These are phyloP conservation scores for Tortrix viridana DNA, from an alignment of 2,888 invertebrate species.

Conservation along the genomic window DNA sequence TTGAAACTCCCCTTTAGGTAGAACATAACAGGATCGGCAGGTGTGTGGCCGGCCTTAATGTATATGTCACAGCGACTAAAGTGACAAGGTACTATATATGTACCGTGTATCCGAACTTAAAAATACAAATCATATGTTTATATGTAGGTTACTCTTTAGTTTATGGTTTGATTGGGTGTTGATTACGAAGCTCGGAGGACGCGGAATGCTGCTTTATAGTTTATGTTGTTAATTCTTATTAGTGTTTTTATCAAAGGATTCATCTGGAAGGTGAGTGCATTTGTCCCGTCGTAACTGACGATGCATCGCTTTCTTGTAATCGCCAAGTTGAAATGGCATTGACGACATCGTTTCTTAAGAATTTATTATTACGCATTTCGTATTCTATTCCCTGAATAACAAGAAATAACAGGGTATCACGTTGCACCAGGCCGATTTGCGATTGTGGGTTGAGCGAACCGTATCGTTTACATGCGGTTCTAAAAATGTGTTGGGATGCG, in stretches of 20 bases:
- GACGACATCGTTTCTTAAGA: conserved; percentile 29
- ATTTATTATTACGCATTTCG: conserved; percentile 67
- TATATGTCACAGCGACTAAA: too few relatives aligned
- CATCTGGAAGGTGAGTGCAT: conserved; percentile 63
- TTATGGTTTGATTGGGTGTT: conserved; percentile 79
- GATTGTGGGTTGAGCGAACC: conserved; percentile 50
- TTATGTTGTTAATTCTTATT: conserved; percentile 65
- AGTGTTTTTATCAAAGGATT: conserved; percentile 64
- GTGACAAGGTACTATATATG: background rate
- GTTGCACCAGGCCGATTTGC: conserved; percentile 46
- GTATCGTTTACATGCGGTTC: conserved; percentile 81
- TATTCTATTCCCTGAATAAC: conserved; percentile 53
- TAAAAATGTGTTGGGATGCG: conserved; percentile 79
- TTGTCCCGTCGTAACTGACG: background rate
- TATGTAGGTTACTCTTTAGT: conserved; percentile 76
- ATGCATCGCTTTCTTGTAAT: background rate
- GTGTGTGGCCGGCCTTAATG: too few relatives aligned
- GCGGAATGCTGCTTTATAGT: conserved; percentile 80
- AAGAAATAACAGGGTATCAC: conserved; percentile 45
- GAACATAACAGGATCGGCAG: too few relatives aligned
- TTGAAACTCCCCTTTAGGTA: too few relatives aligned
- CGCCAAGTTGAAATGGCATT: conserved; percentile 3
- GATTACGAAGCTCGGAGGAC: conserved; percentile 70
- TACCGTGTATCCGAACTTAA: conserved; percentile 32
- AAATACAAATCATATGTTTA: conserved; percentile 75